phyloP scores from a whole-genome alignment of 2,113 vertebrate species.

The Sander vitreus region DNA sequence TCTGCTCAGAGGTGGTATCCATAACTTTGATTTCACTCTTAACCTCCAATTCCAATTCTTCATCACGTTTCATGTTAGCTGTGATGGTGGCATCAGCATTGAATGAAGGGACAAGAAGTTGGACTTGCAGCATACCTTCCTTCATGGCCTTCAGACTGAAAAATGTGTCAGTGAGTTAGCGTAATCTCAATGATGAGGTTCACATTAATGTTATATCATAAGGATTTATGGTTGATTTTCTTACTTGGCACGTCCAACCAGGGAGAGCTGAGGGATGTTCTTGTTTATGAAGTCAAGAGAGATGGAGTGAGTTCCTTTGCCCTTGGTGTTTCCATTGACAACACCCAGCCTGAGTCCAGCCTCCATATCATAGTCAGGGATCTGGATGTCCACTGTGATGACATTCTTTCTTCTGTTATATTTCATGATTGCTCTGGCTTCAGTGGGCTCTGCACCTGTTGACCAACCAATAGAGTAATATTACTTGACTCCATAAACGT shows the following conservation, averaged over 20 bases:
- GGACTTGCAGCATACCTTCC: slow-evolving; percentile 85
- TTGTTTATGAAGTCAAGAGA: slow-evolving; percentile 89
- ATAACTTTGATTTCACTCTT: slow-evolving; percentile 83
- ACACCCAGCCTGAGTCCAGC: slow-evolving; percentile 88
- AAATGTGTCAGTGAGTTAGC: slow-evolving; percentile 32
- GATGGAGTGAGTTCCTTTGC: slow-evolving; percentile 84
- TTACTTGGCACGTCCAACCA: slow-evolving; percentile 90
- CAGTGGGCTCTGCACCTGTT: slow-evolving; percentile 84
- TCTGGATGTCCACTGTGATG: slow-evolving; percentile 86
- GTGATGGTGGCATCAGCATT: slow-evolving; percentile 84
- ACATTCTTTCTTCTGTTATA: slow-evolving; percentile 87
- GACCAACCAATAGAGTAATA: not conserved
- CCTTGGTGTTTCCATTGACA: slow-evolving; percentile 78
- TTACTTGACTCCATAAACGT: not conserved
- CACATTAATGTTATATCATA: not conserved
- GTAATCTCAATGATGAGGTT: not conserved
- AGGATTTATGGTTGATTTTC: slow-evolving; percentile 35
- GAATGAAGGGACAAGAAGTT: slow-evolving; percentile 86
- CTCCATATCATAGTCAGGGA: slow-evolving; percentile 88
- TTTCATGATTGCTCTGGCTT: slow-evolving; percentile 83
- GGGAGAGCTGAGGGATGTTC: slow-evolving; percentile 86
- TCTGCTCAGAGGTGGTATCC: slow-evolving; percentile 83
- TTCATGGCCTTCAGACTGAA: slow-evolving; percentile 83
- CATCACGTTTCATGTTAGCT: slow-evolving; percentile 76
- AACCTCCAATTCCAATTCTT: slow-evolving; percentile 84